Conservation (phyloP, 2,888 invertebrate genomes). For the Cheilosia pagana region DNA sequence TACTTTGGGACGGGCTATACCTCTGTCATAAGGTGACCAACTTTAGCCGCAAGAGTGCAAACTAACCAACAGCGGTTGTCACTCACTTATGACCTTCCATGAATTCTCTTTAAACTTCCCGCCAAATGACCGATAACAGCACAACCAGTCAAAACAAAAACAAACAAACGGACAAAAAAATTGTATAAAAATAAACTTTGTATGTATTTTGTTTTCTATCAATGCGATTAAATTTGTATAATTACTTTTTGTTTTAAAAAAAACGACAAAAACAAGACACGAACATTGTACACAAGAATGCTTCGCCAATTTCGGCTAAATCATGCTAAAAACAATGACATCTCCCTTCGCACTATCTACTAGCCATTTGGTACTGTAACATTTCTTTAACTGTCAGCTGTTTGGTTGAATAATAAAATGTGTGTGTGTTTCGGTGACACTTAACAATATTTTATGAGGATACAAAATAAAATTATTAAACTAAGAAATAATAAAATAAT, state of each 20-base stretch:
- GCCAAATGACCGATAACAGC: not conserved
- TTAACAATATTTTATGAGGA: conserved; percentile 47
- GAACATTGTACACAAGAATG: not conserved
- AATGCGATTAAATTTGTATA: conserved; percentile 39
- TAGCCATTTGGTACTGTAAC: conserved; percentile 14
- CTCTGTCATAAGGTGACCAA: no score
- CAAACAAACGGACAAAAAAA: conserved; percentile 4
- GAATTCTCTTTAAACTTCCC: not conserved
- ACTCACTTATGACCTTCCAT: no score
- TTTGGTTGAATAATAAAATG: conserved; percentile 7
- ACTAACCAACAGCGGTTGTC: no score
- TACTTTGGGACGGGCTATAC: no score
- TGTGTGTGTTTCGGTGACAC: conserved; percentile 27
- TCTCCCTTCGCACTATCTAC: not conserved
- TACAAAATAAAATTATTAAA: conserved; percentile 39
- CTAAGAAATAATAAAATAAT: conserved; percentile 28
- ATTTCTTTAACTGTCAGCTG: conserved; percentile 29
- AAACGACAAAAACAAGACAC: conserved; percentile 21
- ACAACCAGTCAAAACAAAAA: not conserved
- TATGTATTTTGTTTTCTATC: conserved; percentile 43
- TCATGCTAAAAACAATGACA: conserved; percentile 3
- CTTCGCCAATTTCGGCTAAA: not conserved
- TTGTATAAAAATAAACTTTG: conserved; percentile 54
- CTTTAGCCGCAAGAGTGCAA: no score
- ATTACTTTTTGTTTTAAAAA: conserved; percentile 5